Evolutionary conservation across 2,888 invertebrate genomes (phyloP).

Genomic region (Coleophora flavipennella): DNA sequence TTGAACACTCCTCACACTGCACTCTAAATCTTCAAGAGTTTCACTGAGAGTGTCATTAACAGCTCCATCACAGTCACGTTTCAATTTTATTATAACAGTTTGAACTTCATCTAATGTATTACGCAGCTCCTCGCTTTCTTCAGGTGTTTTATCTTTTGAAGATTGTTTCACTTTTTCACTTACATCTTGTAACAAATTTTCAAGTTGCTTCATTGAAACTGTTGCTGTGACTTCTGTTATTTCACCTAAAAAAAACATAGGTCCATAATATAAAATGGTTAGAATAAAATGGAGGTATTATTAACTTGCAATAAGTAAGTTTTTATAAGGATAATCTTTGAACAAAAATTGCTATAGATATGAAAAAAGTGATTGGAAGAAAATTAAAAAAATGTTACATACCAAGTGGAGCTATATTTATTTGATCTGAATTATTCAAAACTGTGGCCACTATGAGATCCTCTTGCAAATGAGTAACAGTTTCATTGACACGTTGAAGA

Average conservation of each 20-base stretch:
- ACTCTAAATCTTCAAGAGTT: constrained; percentile 65
- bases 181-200: constrained; percentile 41
- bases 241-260: constrained; percentile 12
- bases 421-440: constrained; percentile 12
- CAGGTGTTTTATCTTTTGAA: constrained; percentile 20
- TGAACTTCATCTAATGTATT: constrained; percentile 60
- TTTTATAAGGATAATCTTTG: background rate
- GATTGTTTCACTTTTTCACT: constrained; percentile 34
- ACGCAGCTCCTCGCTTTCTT: constrained; percentile 38
- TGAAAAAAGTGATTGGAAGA: no score
- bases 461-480: constrained; percentile 32
- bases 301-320: no score
- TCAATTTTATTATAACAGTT: constrained; percentile 58
- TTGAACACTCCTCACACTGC: constrained; percentile 64
- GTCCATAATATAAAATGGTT: background rate
- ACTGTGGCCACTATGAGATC: constrained; percentile 24
- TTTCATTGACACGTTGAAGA: constrained; percentile 26
- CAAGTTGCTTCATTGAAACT: constrained; percentile 36
- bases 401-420: constrained; percentile 10
- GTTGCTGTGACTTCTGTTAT: constrained; percentile 16
- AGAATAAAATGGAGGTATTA: no score
- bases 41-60: constrained; percentile 54
- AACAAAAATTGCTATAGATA: background rate
- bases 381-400: constrained; percentile 12
- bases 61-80: constrained; percentile 46